Evolutionary conservation across 2,888 invertebrate genomes (phyloP).

Genomic region (Drosophila pegasa): DNA sequence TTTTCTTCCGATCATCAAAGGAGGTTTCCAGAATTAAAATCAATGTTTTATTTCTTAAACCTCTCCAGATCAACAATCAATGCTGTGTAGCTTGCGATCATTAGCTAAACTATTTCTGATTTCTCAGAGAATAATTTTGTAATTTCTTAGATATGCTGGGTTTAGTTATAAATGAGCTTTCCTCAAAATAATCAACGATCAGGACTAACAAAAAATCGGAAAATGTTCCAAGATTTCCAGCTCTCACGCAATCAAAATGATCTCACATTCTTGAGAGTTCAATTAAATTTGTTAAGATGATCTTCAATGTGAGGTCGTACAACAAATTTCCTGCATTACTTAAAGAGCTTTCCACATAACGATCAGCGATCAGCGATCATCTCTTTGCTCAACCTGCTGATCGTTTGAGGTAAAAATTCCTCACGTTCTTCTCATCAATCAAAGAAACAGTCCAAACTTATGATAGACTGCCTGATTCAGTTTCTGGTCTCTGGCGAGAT

Average conservation of each 20-base stretch:
- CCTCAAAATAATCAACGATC: not conserved
- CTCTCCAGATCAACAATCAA: not conserved
- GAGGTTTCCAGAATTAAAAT: not conserved
- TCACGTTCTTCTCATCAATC: constrained; percentile 55
- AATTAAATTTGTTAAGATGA: constrained; percentile 1
- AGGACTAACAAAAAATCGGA: not conserved
- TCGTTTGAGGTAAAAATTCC: constrained; percentile 8
- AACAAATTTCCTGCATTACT: constrained; percentile 1
- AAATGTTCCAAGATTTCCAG: not conserved
- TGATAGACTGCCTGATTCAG: constrained; percentile 32
- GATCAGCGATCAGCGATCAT: constrained; percentile 14
- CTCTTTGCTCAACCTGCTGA: constrained; percentile 18
- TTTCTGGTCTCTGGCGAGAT: constrained; percentile 21
- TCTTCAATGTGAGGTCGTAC: not conserved
- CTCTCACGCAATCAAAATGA: not conserved
- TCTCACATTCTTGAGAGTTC: constrained; percentile 10
- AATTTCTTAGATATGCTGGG: not conserved
- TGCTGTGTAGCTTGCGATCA: not conserved
- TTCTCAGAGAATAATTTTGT: not conserved
- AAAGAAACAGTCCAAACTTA: constrained; percentile 25
- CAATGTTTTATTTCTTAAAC: not conserved
- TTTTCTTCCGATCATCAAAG: not conserved
- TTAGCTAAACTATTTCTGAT: not conserved
- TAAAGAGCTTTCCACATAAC: constrained; percentile 6
- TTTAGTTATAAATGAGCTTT: not conserved